Percentiles rank a stretch among this genome's conserved stretches.
Evolutionary conservation across 2,888 invertebrate genomes (phyloP).

Genomic region (Drosophila subquinaria): DNA sequence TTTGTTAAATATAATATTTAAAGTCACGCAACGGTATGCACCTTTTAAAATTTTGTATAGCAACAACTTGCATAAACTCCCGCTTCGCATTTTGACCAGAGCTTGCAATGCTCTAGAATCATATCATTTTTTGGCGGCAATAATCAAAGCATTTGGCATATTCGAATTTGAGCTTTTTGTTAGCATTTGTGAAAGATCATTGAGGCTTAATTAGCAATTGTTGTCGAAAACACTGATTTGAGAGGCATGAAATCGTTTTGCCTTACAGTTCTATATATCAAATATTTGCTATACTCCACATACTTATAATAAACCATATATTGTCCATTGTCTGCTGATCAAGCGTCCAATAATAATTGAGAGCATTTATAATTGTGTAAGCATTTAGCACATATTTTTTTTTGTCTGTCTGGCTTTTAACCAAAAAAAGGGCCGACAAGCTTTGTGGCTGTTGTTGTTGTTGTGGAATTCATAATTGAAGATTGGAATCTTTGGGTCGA

Average conservation of each 20-base stretch:
- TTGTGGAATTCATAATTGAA: slow-evolving; percentile 62
- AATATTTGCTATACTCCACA: slow-evolving; percentile 60
- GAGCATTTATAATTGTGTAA: slow-evolving; percentile 61
- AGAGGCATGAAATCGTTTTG: slow-evolving; percentile 72
- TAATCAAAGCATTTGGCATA: slow-evolving; percentile 45
- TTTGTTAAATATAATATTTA: too few species aligned
- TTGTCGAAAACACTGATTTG: slow-evolving; percentile 53
- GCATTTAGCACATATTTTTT: slow-evolving; percentile 60
- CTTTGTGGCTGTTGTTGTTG: not conserved
- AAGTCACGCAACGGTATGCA: too few species aligned
- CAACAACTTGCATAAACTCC: slow-evolving; percentile 9
- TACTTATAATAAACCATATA: slow-evolving; percentile 21
- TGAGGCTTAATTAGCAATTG: slow-evolving; percentile 75
- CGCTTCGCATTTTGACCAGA: slow-evolving; percentile 24
- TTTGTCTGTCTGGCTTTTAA: slow-evolving; percentile 18
- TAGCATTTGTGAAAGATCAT: slow-evolving; percentile 45
- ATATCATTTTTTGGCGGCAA: slow-evolving; percentile 36
- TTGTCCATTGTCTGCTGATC: slow-evolving; percentile 46
- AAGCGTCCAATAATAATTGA: slow-evolving; percentile 47
- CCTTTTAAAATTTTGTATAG: not conserved
- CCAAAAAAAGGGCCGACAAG: slow-evolving; percentile 26
- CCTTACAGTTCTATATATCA: slow-evolving; percentile 35
- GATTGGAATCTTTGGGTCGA: slow-evolving; percentile 62
- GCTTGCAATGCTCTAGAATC: slow-evolving; percentile 23
- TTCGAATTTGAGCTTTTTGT: slow-evolving; percentile 17